A percentile compares a stretch with the other conserved stretches of the same genome.
phyloP scores from a whole-genome alignment of 1,140 invertebrate species.

The Leptoteleia sp. region DNA sequence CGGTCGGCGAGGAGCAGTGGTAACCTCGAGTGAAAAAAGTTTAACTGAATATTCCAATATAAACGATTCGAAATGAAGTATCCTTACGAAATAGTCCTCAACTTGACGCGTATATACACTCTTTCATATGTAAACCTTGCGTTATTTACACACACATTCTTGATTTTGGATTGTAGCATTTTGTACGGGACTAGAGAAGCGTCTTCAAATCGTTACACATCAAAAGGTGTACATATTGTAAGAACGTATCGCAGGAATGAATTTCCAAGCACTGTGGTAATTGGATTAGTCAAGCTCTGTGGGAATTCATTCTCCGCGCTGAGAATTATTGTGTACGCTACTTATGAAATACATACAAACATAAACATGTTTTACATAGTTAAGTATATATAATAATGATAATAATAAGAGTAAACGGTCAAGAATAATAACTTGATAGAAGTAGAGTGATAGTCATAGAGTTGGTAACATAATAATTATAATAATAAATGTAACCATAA shows the following conservation, averaged over 20 bases:
- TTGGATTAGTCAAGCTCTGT: slow-evolving; percentile 13
- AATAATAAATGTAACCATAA: slow-evolving; percentile 26
- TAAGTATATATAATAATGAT: too few relatives aligned
- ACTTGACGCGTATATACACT: slow-evolving; percentile 15
- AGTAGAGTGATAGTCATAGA: slow-evolving; percentile 46
- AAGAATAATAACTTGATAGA: slow-evolving; percentile 39
- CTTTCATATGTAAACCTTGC: slow-evolving; percentile 23
- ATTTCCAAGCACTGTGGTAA: slow-evolving; percentile 31
- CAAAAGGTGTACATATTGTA: slow-evolving; percentile 27
- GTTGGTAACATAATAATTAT: slow-evolving; percentile 28
- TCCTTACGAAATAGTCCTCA: slow-evolving; percentile 8
- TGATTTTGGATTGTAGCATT: slow-evolving; percentile 2
- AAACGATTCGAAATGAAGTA: slow-evolving; percentile 44
- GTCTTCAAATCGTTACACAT: slow-evolving; percentile 9
- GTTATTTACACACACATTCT: slow-evolving; percentile 18
- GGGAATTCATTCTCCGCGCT: slow-evolving; percentile 41
- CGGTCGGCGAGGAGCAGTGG: slow-evolving; percentile 38
- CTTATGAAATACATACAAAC: slow-evolving; percentile 44
- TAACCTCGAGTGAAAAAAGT: slow-evolving; percentile 58
- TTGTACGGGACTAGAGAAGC: slow-evolving; percentile 1
- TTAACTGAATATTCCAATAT: slow-evolving; percentile 47
- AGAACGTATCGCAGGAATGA: slow-evolving; percentile 32
- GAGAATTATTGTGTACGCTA: slow-evolving; percentile 35
- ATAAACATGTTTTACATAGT: too few relatives aligned
- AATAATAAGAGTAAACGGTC: slow-evolving; percentile 30